A percentile compares a stretch with the other conserved stretches of the same genome.
These are phyloP conservation scores for Orussus abietinus DNA, from an alignment of 1,140 invertebrate genomes.

Conservation along the genomic window DNA sequence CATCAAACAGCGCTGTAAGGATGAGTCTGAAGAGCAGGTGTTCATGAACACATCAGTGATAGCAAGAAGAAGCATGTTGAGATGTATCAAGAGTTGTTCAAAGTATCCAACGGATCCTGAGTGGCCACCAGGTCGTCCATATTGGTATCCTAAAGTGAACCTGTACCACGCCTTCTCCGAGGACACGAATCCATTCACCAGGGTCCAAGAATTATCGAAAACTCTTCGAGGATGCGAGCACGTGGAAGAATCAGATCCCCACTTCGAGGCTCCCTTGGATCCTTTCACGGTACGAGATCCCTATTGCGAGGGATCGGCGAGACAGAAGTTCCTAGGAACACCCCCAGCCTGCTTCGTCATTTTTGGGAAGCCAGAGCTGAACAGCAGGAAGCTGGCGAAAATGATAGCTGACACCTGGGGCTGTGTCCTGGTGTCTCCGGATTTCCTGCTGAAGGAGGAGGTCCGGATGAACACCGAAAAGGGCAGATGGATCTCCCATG, in stretches of 20 bases:
- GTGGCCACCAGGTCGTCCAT: constrained; percentile 12
- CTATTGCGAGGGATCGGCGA: constrained; percentile 46
- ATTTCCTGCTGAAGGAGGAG: constrained; percentile 54
- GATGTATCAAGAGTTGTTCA: constrained; percentile 19
- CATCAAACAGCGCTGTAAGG: too few species aligned
- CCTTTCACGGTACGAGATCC: constrained; percentile 17
- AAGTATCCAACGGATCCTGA: not conserved
- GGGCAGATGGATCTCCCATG: constrained; percentile 54
- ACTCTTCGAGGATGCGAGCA: constrained; percentile 1
- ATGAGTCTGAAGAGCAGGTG: not conserved
- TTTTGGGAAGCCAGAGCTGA: constrained; percentile 57
- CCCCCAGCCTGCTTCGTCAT: constrained; percentile 57
- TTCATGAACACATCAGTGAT: constrained; percentile 16
- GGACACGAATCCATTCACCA: constrained; percentile 38
- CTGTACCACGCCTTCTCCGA: constrained; percentile 45
- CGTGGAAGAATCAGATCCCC: constrained; percentile 4
- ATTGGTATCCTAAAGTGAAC: constrained; percentile 36
- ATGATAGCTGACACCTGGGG: constrained; percentile 54
- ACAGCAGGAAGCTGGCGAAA: constrained; percentile 50
- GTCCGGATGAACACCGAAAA: constrained; percentile 49
- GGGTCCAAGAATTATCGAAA: constrained; percentile 23
- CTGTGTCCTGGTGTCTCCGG: constrained; percentile 57
- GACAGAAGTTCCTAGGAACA: constrained; percentile 47
- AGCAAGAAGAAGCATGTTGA: constrained; percentile 13
- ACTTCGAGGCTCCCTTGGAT: constrained; percentile 13